phyloP scores from a whole-genome alignment of 2,113 vertebrate genomes.

The Natator depressus region DNA sequence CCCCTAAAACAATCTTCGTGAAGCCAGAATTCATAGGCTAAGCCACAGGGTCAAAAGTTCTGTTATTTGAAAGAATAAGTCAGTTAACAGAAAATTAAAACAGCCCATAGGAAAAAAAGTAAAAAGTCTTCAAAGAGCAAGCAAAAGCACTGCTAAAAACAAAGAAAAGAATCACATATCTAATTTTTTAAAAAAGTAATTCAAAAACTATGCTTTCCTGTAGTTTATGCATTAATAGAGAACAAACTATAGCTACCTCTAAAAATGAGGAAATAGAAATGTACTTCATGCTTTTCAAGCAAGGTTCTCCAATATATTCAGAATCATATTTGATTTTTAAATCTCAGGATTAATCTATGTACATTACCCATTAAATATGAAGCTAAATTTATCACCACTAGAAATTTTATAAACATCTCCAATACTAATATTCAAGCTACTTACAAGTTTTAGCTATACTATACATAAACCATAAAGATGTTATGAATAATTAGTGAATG shows the following conservation, averaged over 20 bases:
- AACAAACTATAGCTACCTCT: neutral
- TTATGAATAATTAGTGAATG: neutral
- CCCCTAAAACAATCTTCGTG: neutral
- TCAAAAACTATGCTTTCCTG: neutral
- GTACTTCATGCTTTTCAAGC: neutral
- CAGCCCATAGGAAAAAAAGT: neutral
- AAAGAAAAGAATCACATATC: neutral
- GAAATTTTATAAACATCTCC: neutral
- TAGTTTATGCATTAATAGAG: neutral
- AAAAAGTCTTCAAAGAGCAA: neutral
- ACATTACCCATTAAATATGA: neutral
- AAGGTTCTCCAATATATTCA: neutral
- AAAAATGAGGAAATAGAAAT: neutral
- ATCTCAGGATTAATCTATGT: neutral
- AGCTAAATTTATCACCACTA: neutral
- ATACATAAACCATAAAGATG: fast-evolving
- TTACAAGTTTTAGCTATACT: neutral
- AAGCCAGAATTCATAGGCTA: neutral
- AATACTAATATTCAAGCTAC: neutral
- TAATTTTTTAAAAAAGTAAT: neutral
- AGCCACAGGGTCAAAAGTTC: neutral
- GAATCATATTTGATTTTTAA: neutral
- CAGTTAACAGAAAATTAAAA: neutral
- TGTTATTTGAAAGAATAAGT: neutral
- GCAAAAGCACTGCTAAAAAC: neutral